Evolutionary conservation across 2,888 invertebrate genomes (phyloP).

Genomic region (Willowsia nigromaculata): DNA sequence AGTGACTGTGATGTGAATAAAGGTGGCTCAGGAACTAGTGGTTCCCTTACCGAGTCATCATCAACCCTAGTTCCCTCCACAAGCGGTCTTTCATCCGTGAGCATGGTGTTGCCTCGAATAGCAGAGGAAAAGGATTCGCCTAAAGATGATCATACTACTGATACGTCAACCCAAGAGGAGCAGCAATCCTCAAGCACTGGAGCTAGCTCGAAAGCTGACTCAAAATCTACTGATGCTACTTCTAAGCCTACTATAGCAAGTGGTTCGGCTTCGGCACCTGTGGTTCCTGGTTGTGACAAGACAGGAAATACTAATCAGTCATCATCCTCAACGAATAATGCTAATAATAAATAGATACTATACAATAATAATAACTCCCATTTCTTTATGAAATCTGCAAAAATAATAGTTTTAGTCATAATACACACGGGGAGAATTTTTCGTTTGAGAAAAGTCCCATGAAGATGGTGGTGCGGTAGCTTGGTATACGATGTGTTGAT

Average conservation of each 20-base stretch:
- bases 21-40: slow-evolving; percentile 22
- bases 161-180: not conserved
- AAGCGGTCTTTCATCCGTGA: slow-evolving; percentile 75
- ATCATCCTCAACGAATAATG: slow-evolving; percentile 17
- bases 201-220: not conserved
- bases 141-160: slow-evolving; percentile 71
- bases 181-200: not conserved
- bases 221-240: not conserved
- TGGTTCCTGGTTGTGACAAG: slow-evolving; percentile 24
- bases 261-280: not conserved
- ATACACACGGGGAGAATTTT: not conserved
- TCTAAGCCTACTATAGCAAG: not conserved
- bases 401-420: not conserved
- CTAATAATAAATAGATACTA: not conserved
- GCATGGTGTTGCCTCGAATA: slow-evolving; percentile 85
- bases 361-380: not conserved
- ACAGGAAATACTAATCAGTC: not conserved
- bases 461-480: not conserved
- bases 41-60: slow-evolving; percentile 56
- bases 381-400: not conserved
- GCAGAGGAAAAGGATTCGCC: slow-evolving; percentile 93
- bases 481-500: slow-evolving; percentile 28
- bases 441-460: not conserved
- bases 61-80: slow-evolving; percentile 69
- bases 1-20: slow-evolving; percentile 56